phyloP scores from a whole-genome alignment of 2,113 vertebrate species.

The Stigmatopora argus region DNA sequence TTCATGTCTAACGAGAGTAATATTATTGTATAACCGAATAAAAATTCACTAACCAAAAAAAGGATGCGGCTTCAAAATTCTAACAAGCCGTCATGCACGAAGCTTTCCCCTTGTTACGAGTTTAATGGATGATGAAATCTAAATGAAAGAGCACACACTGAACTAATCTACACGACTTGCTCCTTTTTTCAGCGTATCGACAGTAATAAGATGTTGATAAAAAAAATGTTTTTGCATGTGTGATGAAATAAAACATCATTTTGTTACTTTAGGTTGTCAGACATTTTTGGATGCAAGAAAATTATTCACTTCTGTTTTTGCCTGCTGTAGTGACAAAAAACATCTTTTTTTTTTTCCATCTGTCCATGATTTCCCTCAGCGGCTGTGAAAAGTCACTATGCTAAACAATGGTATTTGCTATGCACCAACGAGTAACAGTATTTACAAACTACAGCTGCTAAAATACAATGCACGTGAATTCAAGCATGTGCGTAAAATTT shows the following conservation, averaged over 20 bases:
- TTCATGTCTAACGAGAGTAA: constrained; percentile 7
- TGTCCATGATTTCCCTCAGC: neutral
- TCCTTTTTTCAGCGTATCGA: neutral
- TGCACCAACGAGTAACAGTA: constrained; percentile 2
- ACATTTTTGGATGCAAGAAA: neutral
- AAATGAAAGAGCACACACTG: constrained; percentile 9
- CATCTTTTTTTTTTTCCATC: neutral
- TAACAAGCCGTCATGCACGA: constrained; percentile 29
- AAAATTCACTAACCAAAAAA: constrained; percentile 21
- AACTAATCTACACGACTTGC: neutral
- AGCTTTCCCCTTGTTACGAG: constrained; percentile 22
- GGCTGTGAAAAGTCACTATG: constrained; percentile 5
- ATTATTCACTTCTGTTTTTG: neutral
- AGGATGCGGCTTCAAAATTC: constrained; percentile 15
- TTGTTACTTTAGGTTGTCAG: neutral
- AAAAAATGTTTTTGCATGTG: neutral
- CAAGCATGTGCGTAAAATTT: constrained; percentile 3
- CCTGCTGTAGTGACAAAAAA: neutral
- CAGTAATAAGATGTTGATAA: neutral
- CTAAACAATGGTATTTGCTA: constrained; percentile 3
- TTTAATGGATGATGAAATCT: constrained; percentile 38
- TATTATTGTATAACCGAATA: constrained; percentile 14
- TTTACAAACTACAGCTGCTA: constrained; percentile 7
- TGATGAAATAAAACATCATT: neutral
- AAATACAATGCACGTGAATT: neutral